phyloP scores from a whole-genome alignment of 2,113 vertebrate species.

The Microtus pennsylvanicus region DNA sequence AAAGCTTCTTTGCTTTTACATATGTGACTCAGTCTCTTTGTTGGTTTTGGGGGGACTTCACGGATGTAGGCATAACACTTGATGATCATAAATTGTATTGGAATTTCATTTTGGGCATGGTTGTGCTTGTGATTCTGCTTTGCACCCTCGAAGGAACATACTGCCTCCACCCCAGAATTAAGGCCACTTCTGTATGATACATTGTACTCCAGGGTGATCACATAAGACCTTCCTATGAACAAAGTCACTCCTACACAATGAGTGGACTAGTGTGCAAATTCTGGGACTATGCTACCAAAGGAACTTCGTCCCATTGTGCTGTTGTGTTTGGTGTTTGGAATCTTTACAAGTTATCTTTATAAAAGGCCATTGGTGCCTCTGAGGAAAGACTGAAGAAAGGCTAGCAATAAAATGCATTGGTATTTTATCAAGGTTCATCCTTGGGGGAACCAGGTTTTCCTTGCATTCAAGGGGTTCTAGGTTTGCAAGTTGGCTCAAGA shows the following conservation, averaged over 20 bases:
- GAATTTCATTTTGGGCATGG: background rate
- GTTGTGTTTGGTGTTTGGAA: background rate
- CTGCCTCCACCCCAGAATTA: background rate
- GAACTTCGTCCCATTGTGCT: background rate
- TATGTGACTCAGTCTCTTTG: too few relatives aligned
- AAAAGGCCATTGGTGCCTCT: background rate
- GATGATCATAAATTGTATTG: background rate
- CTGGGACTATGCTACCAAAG: background rate
- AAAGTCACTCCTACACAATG: background rate
- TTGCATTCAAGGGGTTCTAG: background rate
- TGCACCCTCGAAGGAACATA: background rate
- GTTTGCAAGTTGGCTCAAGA: background rate
- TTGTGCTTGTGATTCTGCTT: background rate
- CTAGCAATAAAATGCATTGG: background rate
- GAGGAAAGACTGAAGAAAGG: too few relatives aligned
- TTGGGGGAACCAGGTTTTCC: background rate
- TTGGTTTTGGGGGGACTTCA: too few relatives aligned
- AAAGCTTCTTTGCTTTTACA: too few relatives aligned
- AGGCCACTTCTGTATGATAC: background rate
- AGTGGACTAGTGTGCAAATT: background rate
- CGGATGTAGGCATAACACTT: background rate
- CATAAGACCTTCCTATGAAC: background rate
- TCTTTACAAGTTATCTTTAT: background rate
- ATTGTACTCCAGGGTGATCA: background rate
- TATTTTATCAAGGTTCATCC: background rate